Conservation (phyloP, 2,113 vertebrate species). For the Peromyscus leucopus region DNA sequence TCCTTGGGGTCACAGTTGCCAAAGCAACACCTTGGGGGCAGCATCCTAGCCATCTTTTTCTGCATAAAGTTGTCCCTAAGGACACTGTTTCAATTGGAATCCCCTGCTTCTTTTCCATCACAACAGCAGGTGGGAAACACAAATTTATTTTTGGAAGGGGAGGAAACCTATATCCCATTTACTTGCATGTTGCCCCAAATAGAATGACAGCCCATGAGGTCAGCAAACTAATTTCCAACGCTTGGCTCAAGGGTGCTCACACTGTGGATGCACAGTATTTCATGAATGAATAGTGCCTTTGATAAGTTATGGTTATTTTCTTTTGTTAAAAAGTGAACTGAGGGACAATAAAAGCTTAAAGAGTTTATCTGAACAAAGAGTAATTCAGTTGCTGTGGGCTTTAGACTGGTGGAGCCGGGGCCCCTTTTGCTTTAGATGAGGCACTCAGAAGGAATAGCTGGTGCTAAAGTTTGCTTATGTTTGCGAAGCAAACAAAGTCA, state of each 20-base stretch:
- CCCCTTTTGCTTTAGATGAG: not conserved
- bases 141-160: not conserved
- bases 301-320: not conserved
- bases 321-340: constrained; percentile 28
- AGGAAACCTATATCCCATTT: not conserved
- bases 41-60: not conserved
- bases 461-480: not conserved
- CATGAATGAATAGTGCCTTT: not conserved
- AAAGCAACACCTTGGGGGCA: not conserved
- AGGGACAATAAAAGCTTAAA: not conserved
- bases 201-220: not conserved
- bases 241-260: not conserved
- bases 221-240: not conserved
- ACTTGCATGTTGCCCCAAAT: not conserved
- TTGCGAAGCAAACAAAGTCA: not conserved
- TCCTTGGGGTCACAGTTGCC: not conserved
- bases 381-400: not conserved
- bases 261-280: not conserved
- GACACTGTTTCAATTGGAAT: not conserved
- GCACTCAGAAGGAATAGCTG: not conserved
- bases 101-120: not conserved
- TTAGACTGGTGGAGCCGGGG: not conserved
- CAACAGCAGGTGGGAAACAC: not conserved
- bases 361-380: not conserved
- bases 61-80: not conserved